Evolutionary conservation across 2,797 vertebrate species (phyloP).

Genomic region (Menidia menidia): DNA sequence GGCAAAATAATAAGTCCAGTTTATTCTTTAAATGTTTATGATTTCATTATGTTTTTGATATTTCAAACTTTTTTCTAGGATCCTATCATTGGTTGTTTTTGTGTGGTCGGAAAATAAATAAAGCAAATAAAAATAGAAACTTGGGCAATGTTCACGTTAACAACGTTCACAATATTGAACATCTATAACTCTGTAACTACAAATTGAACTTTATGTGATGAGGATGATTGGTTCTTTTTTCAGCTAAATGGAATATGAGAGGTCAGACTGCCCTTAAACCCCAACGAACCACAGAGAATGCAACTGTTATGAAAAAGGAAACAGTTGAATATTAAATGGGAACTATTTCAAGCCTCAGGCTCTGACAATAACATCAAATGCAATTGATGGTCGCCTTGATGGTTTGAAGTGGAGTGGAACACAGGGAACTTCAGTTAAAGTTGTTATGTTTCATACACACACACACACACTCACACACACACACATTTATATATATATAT

Average conservation of each 20-base stretch:
- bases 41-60: no score
- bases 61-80: no score
- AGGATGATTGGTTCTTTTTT: constrained; percentile 1
- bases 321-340: background rate
- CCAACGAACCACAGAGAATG: constrained; percentile 2
- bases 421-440: no score
- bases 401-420: constrained; percentile 14
- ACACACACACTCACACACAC: no score
- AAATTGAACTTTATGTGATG: constrained; percentile 18
- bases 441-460: no score
- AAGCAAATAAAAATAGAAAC: no score
- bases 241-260: constrained; percentile 24
- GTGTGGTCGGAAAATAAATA: no score
- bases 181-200: constrained; percentile 2
- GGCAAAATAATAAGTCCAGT: background rate
- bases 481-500: no score
- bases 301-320: background rate
- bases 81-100: background rate
- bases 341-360: constrained; percentile 8
- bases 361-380: constrained; percentile 5
- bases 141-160: no score
- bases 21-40: background rate
- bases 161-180: background rate
- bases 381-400: background rate
- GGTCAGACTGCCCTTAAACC: constrained; percentile 32